These are phyloP conservation scores for Sclerurus mexicanus DNA, from an alignment of 2,113 vertebrate genomes.

Conservation along the genomic window DNA sequence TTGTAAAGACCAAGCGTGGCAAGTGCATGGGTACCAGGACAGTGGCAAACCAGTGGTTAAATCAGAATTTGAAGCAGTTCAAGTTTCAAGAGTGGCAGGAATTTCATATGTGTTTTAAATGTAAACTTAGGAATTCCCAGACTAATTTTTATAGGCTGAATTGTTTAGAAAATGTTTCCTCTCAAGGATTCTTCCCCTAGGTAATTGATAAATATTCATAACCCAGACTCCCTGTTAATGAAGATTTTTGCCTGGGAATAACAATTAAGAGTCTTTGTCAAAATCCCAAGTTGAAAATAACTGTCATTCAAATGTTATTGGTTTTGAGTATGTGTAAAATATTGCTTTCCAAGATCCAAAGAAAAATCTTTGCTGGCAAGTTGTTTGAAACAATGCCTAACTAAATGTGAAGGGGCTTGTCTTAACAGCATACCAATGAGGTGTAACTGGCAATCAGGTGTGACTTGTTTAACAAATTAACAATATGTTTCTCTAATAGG, in stretches of 20 bases:
- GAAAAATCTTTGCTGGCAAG: constrained; percentile 33
- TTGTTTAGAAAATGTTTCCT: constrained; percentile 36
- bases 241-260: constrained; percentile 54
- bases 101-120: not conserved
- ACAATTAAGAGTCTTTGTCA: constrained; percentile 48
- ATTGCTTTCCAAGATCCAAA: constrained; percentile 23
- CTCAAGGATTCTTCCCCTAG: constrained; percentile 32
- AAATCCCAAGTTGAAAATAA: constrained; percentile 45
- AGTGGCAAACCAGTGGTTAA: not conserved
- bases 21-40: not conserved
- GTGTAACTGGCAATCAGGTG: constrained; percentile 41
- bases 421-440: constrained; percentile 56
- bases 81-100: not conserved
- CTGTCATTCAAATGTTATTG: constrained; percentile 52
- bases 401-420: constrained; percentile 42
- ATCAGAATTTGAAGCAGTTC: not conserved
- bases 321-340: constrained; percentile 17
- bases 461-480: constrained; percentile 68
- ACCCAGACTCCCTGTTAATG: constrained; percentile 9
- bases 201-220: constrained; percentile 65
- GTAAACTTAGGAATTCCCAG: constrained; percentile 4
- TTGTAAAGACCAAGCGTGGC: not conserved
- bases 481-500: constrained; percentile 57
- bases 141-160: constrained; percentile 7
- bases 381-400: constrained; percentile 51